Conservation (phyloP, 2,797 vertebrate species). For the Siniperca undulata region DNA sequence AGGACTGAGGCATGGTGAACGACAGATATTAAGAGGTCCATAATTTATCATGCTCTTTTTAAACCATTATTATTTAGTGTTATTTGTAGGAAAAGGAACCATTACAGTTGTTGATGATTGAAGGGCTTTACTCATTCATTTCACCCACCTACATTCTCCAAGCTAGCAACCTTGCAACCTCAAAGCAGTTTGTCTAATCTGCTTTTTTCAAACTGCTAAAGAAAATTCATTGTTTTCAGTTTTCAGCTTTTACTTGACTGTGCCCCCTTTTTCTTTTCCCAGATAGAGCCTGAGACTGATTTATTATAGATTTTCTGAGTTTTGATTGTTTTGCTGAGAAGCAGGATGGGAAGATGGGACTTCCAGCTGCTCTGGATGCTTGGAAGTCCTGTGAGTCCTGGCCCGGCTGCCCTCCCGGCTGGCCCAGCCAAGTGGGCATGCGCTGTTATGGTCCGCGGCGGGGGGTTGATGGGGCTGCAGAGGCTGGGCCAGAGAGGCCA, state of each 20-base stretch:
- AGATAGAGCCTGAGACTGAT: conserved; percentile 72
- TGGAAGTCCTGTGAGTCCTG: conserved; percentile 80
- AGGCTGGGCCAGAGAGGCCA: conserved; percentile 83
- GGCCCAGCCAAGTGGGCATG: conserved; percentile 78
- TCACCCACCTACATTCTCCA: not conserved
- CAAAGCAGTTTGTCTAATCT: not conserved
- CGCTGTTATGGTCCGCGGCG: conserved; percentile 74
- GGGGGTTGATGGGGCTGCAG: conserved; percentile 85
- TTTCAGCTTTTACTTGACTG: conserved; percentile 49
- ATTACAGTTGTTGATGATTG: not conserved
- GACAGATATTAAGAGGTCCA: conserved; percentile 36
- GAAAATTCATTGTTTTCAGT: conserved; percentile 49
- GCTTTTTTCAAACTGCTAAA: conserved; percentile 35
- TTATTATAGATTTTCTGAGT: conserved; percentile 80
- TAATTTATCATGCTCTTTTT: conserved; percentile 27
- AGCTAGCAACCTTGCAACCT: conserved; percentile 16
- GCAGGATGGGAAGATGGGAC: conserved; percentile 77
- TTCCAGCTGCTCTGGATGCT: conserved; percentile 81
- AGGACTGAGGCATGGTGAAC: conserved; percentile 21
- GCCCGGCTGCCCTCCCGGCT: conserved; percentile 80
- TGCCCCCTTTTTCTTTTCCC: conserved; percentile 51
- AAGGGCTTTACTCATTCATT: conserved; percentile 10
- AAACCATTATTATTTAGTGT: conserved; percentile 19
- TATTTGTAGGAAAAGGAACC: conserved; percentile 17
- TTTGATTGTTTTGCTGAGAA: conserved; percentile 82